Base-by-base conservation (phyloP, 2,113 vertebrate genomes). In the Caretta caretta region DNA sequence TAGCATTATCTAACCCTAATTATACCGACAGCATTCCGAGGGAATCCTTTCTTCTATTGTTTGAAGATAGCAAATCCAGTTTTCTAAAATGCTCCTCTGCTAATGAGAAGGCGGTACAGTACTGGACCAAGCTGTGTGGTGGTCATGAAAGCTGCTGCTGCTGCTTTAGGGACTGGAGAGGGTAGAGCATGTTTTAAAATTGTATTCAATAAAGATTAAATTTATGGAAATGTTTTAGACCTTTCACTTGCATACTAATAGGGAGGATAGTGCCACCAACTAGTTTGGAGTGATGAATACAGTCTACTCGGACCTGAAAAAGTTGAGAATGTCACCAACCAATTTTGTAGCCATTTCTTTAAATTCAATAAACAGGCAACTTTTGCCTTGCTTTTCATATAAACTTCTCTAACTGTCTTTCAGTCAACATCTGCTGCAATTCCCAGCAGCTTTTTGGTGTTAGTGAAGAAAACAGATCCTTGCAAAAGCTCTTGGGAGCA, bases 81-180 rank as follows among this genome's bases (percentile, higher is more conserved):
- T 93, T 89, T 49, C 78, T 80, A 56, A 89, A 80, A 31, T 4
- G 2, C 4, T 78, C 4, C 5, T 83, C 78, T 78, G 4, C 53
- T 79, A 1, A 0, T 65, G 29, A 86, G 76, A 25, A n/a, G 4
- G 1, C 29, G 48, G 38, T 46, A 35, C 4, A 5, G 10, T 9
- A 59, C 42, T 42, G 82, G 51, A 80, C 31, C 59, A 65, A 84
- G 57, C 83, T 80, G 48, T 57, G 51, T 6, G 27, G 50, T 6
- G 20, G 81, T 54, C 49, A 9, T 0, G 29, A 49, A 72, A 54
- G 50, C 53, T n/a, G n/a, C 19, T 72, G n/a, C 19, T 72, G 62
- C 75, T 84, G 20, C 79, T 57, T 2, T 27, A 89, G 83, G 42
- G 88, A 1, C 42, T 79, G 83, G 57, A 35, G 51, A 35, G 3